Evolutionary conservation across 2,888 invertebrate species (phyloP), one percentile per base, ranked within the genome.

Genomic region (Chymomyza amoena): DNA sequence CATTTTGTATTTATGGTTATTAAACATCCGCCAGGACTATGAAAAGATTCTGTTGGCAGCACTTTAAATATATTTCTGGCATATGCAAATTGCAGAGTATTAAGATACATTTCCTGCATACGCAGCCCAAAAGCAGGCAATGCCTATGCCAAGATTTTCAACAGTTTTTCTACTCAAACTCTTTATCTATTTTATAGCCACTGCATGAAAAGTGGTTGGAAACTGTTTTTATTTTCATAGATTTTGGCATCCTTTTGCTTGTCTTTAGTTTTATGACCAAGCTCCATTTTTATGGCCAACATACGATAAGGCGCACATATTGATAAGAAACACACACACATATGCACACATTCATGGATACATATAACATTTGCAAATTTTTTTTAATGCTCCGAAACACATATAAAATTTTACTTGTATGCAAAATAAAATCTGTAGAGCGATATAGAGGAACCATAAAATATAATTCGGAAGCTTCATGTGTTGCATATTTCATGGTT

Each of bases 401-500:
- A 87, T 84, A 87, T 84, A 84, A 84, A 87, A 79, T 64, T 56
- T 61, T 56, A 69, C 64, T 36, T 65, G 64, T 76, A 67, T 69
- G 68, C 66, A 62, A 70, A 66, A 69, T 50, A 61, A 32, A 60
- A 13, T 13, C 9, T 4, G 10, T 28, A 52, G n/a, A 0, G 10
- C 6, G 57, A 15, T 18, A 16, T 56, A 20, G 52, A n/a, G 10
- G 18, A 67, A 51, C 70, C 67, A 72, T 87, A 80, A 83, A 87
- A 73, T 80, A 81, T 87, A 76, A 78, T 81, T 87, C 78, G 68
- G 57, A 71, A 84, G 87, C 82, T 72, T 80, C 83, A 78, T 84
- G 83, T 83, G 85, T 81, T 83, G 83, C 83, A 83, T 83, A 83
- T 87, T 83, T 87, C 87, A 83, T 84, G 85, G 85, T 76, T 72